Conservation (phyloP, 1,140 invertebrate species). For the Capitella teleta region DNA sequence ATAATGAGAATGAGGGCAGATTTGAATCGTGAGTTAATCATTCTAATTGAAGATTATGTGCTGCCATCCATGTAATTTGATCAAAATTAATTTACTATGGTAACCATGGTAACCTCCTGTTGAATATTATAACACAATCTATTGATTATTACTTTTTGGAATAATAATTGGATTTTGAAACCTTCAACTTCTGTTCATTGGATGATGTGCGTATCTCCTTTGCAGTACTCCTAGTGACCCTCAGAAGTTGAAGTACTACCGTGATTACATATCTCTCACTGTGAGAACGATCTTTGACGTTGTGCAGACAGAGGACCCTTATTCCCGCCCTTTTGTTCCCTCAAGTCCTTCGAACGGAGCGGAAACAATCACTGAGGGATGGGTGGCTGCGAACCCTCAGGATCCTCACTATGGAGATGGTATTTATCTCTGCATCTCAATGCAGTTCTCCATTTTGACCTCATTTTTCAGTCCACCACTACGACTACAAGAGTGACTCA, state of each 20-base stretch:
- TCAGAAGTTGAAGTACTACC: slow-evolving; percentile 44
- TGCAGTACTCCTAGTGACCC: too few relatives aligned
- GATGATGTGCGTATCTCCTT: too few relatives aligned
- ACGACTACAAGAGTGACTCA: slow-evolving; percentile 70
- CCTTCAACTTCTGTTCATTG: too few relatives aligned
- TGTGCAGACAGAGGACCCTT: slow-evolving; percentile 51
- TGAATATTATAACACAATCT: too few relatives aligned
- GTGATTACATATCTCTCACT: slow-evolving; percentile 80
- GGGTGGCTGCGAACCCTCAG: slow-evolving; percentile 64
- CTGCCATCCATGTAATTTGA: background rate
- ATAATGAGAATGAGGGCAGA: slow-evolving; percentile 92
- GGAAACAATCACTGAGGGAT: slow-evolving; percentile 57
- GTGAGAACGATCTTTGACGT: slow-evolving; percentile 61
- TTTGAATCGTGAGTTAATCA: background rate
- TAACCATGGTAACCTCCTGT: too few relatives aligned
- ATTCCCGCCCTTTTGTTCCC: slow-evolving; percentile 55
- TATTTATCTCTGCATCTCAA: slow-evolving; percentile 34
- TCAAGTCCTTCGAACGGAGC: slow-evolving; percentile 90
- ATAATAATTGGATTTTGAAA: too few relatives aligned
- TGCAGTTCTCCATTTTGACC: background rate
- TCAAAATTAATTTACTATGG: too few relatives aligned
- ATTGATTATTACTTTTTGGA: too few relatives aligned
- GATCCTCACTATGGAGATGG: slow-evolving; percentile 75
- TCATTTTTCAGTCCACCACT: slow-evolving; percentile 66
- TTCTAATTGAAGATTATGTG: too few relatives aligned